A percentile compares a stretch with the other conserved stretches of the same genome.
Evolutionary conservation across 92 coral and sea anemone genomes (phyloP).

Genomic region (Montipora capitata): DNA sequence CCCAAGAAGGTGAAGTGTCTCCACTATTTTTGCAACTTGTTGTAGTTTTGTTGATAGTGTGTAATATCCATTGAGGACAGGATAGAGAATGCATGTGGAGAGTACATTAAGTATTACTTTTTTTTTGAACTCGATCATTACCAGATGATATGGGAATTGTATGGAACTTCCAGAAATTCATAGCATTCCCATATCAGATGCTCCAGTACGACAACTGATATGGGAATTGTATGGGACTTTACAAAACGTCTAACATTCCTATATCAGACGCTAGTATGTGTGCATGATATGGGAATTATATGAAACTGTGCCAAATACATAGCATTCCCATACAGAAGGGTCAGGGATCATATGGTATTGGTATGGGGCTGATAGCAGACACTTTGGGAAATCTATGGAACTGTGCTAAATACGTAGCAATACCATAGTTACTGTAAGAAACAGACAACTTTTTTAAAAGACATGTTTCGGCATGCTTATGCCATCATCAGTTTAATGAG

Average conservation of each 20-base stretch:
- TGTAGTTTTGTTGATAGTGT: too few species aligned
- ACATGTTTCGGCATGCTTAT: too few species aligned
- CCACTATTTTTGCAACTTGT: too few species aligned
- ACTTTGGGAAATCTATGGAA: slow-evolving; percentile 38
- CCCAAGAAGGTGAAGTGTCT: too few species aligned
- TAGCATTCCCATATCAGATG: slow-evolving; percentile 47
- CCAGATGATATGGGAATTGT: slow-evolving; percentile 32
- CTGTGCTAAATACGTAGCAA: slow-evolving; percentile 27
- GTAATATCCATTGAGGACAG: too few species aligned
- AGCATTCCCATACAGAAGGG: slow-evolving; percentile 17
- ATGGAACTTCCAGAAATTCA: slow-evolving; percentile 10
- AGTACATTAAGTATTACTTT: too few species aligned
- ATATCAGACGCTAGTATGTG: slow-evolving; percentile 7
- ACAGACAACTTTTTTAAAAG: too few species aligned
- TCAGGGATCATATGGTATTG: slow-evolving; percentile 32
- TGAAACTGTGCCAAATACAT: slow-evolving; percentile 13
- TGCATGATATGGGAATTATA: slow-evolving; percentile 15
- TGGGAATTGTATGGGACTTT: slow-evolving; percentile 23
- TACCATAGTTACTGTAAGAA: neutral
- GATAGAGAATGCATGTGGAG: too few species aligned
- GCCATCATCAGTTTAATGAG: too few species aligned
- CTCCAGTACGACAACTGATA: neutral
- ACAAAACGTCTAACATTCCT: neutral
- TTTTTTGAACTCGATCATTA: neutral
- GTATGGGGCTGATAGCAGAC: slow-evolving; percentile 29